phyloP scores from a whole-genome alignment of 1,140 invertebrate species.

The Musca vetustissima region DNA sequence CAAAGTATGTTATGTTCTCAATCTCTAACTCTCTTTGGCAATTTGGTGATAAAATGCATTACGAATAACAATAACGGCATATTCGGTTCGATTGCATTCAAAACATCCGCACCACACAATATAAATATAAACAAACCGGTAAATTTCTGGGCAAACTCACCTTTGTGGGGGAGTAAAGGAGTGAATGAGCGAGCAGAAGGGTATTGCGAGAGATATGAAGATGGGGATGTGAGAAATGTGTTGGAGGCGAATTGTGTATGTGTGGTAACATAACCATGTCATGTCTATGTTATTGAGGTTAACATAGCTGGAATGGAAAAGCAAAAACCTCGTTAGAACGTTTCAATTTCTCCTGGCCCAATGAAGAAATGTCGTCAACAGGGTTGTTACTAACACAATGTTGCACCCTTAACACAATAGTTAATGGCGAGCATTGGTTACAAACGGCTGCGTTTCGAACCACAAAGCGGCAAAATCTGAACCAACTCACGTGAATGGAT shows the following conservation, averaged over 20 bases:
- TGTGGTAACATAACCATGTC: background rate
- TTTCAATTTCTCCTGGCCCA: conserved; percentile 9
- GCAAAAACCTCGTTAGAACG: conserved; percentile 6
- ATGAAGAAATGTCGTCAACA: conserved; percentile 18
- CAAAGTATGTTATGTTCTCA: too few species aligned
- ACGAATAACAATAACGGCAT: too few species aligned
- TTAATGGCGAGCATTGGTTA: conserved; percentile 52
- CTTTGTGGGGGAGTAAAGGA: background rate
- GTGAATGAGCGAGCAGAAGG: background rate
- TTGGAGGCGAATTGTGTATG: background rate
- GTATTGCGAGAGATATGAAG: background rate
- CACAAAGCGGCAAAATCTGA: background rate
- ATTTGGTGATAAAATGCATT: too few species aligned
- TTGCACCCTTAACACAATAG: conserved; percentile 45
- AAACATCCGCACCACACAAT: background rate
- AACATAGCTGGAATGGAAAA: background rate
- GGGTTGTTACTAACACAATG: conserved; percentile 32
- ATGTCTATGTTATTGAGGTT: background rate
- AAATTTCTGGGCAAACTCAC: conserved; percentile 13
- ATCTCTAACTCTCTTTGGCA: too few species aligned
- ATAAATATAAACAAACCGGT: conserved; percentile 21
- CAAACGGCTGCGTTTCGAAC: conserved; percentile 49
- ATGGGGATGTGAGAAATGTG: background rate
- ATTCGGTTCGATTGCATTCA: background rate
- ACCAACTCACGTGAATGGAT: background rate